Conservation (phyloP, 2,113 vertebrate species). For the Sakesphorus luctuosus region DNA sequence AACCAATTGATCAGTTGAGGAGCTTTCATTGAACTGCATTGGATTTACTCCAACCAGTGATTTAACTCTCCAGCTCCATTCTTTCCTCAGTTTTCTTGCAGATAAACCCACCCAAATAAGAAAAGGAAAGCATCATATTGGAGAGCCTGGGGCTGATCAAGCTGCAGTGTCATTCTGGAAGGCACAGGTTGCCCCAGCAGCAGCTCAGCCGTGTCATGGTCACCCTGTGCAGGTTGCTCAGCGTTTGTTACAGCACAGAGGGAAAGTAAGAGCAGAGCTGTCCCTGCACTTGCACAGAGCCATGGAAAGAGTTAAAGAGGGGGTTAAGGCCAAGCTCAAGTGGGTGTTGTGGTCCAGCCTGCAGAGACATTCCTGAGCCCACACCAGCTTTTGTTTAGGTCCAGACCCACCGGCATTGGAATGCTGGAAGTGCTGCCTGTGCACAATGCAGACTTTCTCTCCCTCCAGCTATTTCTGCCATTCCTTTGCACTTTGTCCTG, state of each 20-base stretch:
- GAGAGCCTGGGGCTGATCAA: not conserved
- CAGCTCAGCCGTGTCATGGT: not conserved
- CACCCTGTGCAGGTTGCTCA: not conserved
- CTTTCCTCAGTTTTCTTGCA: not conserved
- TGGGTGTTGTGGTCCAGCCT: constrained; percentile 25
- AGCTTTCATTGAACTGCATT: not conserved
- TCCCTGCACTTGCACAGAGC: not conserved
- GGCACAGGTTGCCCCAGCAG: not conserved
- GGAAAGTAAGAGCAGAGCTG: not conserved
- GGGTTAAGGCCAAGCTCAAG: not conserved
- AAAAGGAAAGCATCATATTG: not conserved
- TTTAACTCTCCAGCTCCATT: not conserved
- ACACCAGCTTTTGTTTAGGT: constrained; percentile 25
- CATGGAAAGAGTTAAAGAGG: not conserved
- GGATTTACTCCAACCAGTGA: not conserved
- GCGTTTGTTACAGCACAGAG: not conserved
- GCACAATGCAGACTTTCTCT: constrained; percentile 39
- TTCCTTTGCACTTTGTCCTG: not conserved
- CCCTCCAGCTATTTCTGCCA: not conserved
- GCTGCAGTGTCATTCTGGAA: not conserved
- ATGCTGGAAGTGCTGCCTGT: not conserved
- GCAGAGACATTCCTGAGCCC: constrained; percentile 19
- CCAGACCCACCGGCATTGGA: not conserved
- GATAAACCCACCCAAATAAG: not conserved
- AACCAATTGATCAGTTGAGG: not conserved